Evolutionary conservation across 2,888 invertebrate species (phyloP).

Genomic region (Biston stratarius): DNA sequence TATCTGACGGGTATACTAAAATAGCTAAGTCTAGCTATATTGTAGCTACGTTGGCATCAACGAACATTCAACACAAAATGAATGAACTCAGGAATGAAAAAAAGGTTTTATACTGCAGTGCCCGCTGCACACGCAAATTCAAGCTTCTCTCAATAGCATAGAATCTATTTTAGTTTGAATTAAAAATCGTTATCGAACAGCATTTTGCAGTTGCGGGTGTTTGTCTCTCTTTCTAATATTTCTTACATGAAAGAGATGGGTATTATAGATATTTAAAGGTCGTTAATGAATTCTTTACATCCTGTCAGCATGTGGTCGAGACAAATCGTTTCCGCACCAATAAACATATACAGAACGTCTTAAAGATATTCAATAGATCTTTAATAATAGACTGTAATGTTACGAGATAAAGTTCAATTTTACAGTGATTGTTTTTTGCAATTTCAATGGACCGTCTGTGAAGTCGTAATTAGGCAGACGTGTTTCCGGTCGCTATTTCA

Average conservation of each 20-base stretch:
- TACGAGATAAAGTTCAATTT: slow-evolving; percentile 19
- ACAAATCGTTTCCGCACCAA: slow-evolving; percentile 80
- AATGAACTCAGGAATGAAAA: slow-evolving; percentile 2
- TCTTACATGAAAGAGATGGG: slow-evolving; percentile 47
- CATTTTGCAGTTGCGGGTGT: slow-evolving; percentile 54
- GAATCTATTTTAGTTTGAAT: background rate
- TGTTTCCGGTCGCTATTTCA: slow-evolving; percentile 74
- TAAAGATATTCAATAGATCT: slow-evolving; percentile 5
- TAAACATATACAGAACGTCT: slow-evolving; percentile 24
- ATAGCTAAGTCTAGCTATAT: too few relatives aligned
- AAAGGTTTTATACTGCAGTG: background rate
- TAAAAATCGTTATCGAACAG: slow-evolving; percentile 9
- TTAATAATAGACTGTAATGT: slow-evolving; percentile 26
- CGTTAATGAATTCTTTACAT: slow-evolving; percentile 80
- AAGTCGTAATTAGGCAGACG: slow-evolving; percentile 70
- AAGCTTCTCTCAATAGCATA: background rate
- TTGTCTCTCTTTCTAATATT: slow-evolving; percentile 51
- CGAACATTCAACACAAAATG: background rate
- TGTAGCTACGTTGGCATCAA: background rate
- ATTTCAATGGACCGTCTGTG: slow-evolving; percentile 39
- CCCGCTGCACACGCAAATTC: background rate
- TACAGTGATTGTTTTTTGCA: slow-evolving; percentile 33
- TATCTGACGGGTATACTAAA: too few relatives aligned
- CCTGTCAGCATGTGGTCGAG: slow-evolving; percentile 82
- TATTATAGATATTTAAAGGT: slow-evolving; percentile 58